These are phyloP conservation scores for Mythimna ferrago DNA, from an alignment of 2,888 invertebrate genomes.

Conservation along the genomic window DNA sequence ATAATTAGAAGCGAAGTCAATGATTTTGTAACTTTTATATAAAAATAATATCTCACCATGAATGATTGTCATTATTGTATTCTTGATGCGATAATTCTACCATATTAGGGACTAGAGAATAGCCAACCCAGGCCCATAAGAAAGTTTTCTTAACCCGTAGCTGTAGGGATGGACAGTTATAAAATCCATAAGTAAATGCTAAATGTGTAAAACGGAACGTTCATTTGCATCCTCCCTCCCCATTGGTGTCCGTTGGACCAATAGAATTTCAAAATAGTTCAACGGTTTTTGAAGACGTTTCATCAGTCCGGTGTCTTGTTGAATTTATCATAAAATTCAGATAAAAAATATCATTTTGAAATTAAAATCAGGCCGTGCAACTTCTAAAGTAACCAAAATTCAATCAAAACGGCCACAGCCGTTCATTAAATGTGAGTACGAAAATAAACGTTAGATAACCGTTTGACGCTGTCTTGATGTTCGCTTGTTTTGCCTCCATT, in stretches of 20 bases:
- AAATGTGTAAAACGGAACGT: slow-evolving; percentile 67
- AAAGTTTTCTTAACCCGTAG: too few relatives aligned
- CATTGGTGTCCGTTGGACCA: slow-evolving; percentile 77
- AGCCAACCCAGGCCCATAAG: too few relatives aligned
- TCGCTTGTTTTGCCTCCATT: slow-evolving; percentile 90
- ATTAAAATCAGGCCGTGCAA: slow-evolving; percentile 72
- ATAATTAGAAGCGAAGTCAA: too few relatives aligned
- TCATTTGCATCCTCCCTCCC: slow-evolving; percentile 55
- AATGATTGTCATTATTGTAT: too few relatives aligned
- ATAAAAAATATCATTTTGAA: slow-evolving; percentile 72
- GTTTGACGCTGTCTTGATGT: slow-evolving; percentile 80
- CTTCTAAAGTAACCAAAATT: slow-evolving; percentile 71
- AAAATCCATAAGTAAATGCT: too few relatives aligned
- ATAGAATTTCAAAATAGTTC: slow-evolving; percentile 78
- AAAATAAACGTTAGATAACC: slow-evolving; percentile 67
- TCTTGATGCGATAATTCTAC: too few relatives aligned
- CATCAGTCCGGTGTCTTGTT: slow-evolving; percentile 83
- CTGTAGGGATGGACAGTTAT: too few relatives aligned
- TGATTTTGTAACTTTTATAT: too few relatives aligned
- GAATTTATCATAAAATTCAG: slow-evolving; percentile 77
- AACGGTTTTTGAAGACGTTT: slow-evolving; percentile 88
- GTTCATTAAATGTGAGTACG: slow-evolving; percentile 81
- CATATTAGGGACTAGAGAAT: too few relatives aligned
- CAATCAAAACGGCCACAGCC: slow-evolving; percentile 80
- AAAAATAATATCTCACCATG: too few relatives aligned